These are phyloP conservation scores for Dynastes grantii DNA, from an alignment of 2,888 invertebrate genomes.

Conservation along the genomic window DNA sequence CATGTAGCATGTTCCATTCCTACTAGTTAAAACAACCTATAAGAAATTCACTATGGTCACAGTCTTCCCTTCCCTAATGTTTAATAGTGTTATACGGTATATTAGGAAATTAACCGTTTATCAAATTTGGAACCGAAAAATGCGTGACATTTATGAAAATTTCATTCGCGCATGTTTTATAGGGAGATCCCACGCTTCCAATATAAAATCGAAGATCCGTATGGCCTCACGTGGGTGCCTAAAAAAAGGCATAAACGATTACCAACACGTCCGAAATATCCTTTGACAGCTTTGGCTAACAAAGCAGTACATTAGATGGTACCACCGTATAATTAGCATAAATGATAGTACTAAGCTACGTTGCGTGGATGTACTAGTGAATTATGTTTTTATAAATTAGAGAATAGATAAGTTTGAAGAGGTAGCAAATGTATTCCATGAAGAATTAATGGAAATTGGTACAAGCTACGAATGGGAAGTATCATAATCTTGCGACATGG, in stretches of 20 bases:
- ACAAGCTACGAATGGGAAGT: not conserved
- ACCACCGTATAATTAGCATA: conserved; percentile 45
- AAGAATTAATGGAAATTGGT: not conserved
- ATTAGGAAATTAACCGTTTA: conserved; percentile 46
- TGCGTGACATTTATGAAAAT: conserved; percentile 43
- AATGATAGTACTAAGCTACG: conserved; percentile 36
- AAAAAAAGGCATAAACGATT: conserved; percentile 38
- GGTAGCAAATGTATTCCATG: not conserved
- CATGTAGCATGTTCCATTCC: too few species aligned
- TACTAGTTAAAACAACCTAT: not conserved
- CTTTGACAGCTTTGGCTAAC: conserved; percentile 44
- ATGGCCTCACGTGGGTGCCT: conserved; percentile 29
- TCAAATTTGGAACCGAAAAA: conserved; percentile 38
- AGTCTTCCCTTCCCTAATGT: not conserved
- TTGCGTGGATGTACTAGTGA: conserved; percentile 22
- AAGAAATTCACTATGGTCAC: not conserved
- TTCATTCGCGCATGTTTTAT: conserved; percentile 37
- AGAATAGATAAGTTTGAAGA: not conserved
- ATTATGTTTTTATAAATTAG: conserved; percentile 9
- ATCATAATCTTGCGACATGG: too few species aligned
- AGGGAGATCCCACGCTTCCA: conserved; percentile 27
- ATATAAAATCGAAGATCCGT: conserved; percentile 37
- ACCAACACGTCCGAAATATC: conserved; percentile 41
- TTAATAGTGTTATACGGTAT: conserved; percentile 22
- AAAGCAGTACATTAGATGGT: conserved; percentile 41